A percentile compares a stretch with the other conserved stretches of the same genome.
These are phyloP conservation scores for Phragmatobia fuliginosa DNA, from an alignment of 2,888 invertebrate genomes.

Conservation along the genomic window DNA sequence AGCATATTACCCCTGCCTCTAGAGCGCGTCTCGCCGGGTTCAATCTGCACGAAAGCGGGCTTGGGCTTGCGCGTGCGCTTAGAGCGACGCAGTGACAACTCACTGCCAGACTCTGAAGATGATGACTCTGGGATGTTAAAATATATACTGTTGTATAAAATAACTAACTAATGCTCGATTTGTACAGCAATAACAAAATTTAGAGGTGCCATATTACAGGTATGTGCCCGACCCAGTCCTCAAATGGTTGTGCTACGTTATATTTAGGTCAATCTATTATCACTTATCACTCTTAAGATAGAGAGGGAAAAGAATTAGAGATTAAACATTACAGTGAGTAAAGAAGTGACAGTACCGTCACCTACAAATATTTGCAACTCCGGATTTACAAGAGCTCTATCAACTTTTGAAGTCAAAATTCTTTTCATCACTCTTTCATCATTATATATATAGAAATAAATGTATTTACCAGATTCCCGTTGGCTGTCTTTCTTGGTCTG, in stretches of 20 bases:
- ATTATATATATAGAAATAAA: not conserved
- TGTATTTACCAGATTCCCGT: constrained; percentile 73
- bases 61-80: constrained; percentile 78
- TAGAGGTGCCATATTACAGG: too few species aligned
- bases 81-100: constrained; percentile 76
- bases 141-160: not conserved
- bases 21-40: constrained; percentile 71
- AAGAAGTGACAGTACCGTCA: too few species aligned
- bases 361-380: too few species aligned
- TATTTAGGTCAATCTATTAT: too few species aligned
- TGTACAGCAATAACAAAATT: too few species aligned
- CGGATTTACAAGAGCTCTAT: too few species aligned
- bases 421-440: not conserved
- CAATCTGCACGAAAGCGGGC: constrained; percentile 79
- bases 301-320: too few species aligned
- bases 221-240: too few species aligned
- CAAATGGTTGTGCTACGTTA: too few species aligned
- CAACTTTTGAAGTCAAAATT: too few species aligned
- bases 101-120: constrained; percentile 79
- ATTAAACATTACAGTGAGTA: too few species aligned
- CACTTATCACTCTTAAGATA: too few species aligned
- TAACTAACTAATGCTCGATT: not conserved
- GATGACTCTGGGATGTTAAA: constrained; percentile 62
- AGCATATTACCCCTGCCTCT: constrained; percentile 56
- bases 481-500: constrained; percentile 73